Evolutionary conservation across 2,888 invertebrate species (phyloP), one percentile per base, ranked within the genome.

Genomic region (Stenotaenia linearis): DNA sequence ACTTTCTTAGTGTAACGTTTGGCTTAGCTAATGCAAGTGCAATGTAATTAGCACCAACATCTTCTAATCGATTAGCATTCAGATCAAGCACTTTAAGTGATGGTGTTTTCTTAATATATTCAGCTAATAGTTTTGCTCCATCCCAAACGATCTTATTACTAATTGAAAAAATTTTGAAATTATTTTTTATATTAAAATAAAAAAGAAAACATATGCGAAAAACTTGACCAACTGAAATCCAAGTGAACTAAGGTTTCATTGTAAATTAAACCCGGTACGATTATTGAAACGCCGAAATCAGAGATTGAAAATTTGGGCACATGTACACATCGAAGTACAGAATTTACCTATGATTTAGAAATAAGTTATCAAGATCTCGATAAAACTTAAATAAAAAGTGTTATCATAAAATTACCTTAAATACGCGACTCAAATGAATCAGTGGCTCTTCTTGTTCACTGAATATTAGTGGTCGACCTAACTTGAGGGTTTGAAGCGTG

Each of bases 61-160:
- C 12, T 56, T 78, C 78, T n/a, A 78, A 45, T 78, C 78, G 40
- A 28, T 78, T 78, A 28, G 78, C 78, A 30, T 78, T 40, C n/a
- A 78, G 28, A 50, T 50, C 50, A 7, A 78, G 78, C 5, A 78
- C 32, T 56, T 78, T 15, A n/a, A 78, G 15, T 5, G 23, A n/a
- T 5, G 1, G 4, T 18, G 40, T 50, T 0, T 0, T 56, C n/a
- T 21, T 25, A 7, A 78, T 18, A 21, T 32, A 78, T 4, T 50
- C n/a, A 23, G 78, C 45, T 15, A 78, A 28, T 15, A 45, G 1
- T 32, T 56, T 45, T 18, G 30, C 45, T 45, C 78, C 78, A 30
- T 56, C 56, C 78, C 78, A 78, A 15, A 56, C 56, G n/a, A 78
- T 78, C 23, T 15, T 25, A 56, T 78, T 78, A 45, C 78, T 78